These are phyloP conservation scores for Poecilus cupreus DNA, from an alignment of 2,888 invertebrate species.

Conservation along the genomic window DNA sequence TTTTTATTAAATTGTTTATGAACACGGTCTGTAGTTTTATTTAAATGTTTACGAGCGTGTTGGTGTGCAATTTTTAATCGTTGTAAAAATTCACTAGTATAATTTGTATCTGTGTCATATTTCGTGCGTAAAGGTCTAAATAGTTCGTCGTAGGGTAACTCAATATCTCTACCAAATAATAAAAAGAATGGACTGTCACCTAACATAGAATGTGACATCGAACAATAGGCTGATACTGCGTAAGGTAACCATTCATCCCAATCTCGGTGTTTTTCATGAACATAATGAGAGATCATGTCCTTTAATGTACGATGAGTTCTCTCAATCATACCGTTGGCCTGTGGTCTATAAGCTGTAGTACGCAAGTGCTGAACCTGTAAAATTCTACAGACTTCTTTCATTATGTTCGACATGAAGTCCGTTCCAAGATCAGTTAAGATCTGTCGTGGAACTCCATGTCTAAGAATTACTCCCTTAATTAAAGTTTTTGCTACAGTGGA, in stretches of 20 bases:
- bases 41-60: background rate
- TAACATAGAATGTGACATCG: too few species aligned
- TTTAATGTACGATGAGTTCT: too few species aligned
- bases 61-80: background rate
- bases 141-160: slow-evolving; percentile 22
- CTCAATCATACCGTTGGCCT: background rate
- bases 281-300: too few species aligned
- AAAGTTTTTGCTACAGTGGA: background rate
- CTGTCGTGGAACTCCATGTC: background rate
- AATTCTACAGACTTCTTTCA: background rate
- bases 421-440: background rate
- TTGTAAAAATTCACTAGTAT: background rate
- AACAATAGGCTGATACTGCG: too few species aligned
- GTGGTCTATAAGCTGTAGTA: background rate
- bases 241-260: too few species aligned
- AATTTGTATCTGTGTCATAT: slow-evolving; percentile 17
- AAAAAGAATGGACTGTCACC: slow-evolving; percentile 22
- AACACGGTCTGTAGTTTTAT: background rate
- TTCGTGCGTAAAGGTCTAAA: too few species aligned
- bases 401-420: background rate
- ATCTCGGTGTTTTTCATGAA: too few species aligned
- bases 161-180: slow-evolving; percentile 22
- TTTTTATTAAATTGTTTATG: slow-evolving; percentile 35
- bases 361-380: background rate
- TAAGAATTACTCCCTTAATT: background rate